Conservation (phyloP, 2,888 invertebrate genomes). For the Archips xylosteana region DNA sequence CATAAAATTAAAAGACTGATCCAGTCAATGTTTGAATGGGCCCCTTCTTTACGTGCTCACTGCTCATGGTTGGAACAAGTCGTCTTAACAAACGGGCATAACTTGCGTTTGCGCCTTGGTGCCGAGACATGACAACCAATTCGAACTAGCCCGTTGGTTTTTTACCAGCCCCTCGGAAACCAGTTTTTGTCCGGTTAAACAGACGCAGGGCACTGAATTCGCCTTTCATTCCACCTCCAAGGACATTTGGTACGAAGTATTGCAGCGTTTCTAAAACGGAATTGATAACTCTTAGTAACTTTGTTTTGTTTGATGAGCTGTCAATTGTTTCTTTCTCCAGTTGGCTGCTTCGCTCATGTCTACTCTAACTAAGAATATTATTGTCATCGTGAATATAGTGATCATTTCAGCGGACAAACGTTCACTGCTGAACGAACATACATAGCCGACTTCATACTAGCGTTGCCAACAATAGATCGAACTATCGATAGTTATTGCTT, state of each 20-base stretch:
- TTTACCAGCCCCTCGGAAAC: slow-evolving; percentile 52
- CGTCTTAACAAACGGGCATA: background rate
- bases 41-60: too few species aligned
- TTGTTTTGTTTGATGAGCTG: background rate
- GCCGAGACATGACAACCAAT: slow-evolving; percentile 10
- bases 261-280: slow-evolving; percentile 1
- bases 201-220: slow-evolving; percentile 46
- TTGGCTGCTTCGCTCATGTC: background rate
- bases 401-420: too few species aligned
- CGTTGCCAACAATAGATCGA: too few species aligned
- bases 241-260: slow-evolving; percentile 48
- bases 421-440: too few species aligned
- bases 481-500: too few species aligned
- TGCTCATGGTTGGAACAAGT: too few species aligned
- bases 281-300: slow-evolving; percentile 6
- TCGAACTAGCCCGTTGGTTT: slow-evolving; percentile 46
- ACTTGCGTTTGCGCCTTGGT: background rate
- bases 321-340: background rate
- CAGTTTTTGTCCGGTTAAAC: slow-evolving; percentile 52
- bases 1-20: background rate
- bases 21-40: background rate
- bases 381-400: too few species aligned
- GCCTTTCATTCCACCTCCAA: slow-evolving; percentile 56
- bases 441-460: too few species aligned
- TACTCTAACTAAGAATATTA: too few species aligned